These are phyloP conservation scores for Ophioninae sp. DNA, from an alignment of 2,888 invertebrate genomes.

Conservation along the genomic window DNA sequence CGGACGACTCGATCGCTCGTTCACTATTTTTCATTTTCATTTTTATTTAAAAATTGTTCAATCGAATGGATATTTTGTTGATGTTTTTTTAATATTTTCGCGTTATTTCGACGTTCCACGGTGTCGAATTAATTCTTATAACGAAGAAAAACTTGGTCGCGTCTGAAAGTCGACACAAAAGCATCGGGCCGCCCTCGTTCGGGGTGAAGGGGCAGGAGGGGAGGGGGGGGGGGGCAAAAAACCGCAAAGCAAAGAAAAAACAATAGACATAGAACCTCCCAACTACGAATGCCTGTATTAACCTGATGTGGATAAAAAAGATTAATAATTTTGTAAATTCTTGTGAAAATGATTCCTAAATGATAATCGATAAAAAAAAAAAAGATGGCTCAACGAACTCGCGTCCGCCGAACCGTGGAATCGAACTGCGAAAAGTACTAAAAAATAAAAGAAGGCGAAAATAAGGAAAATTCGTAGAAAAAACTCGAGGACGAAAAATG, in stretches of 20 bases:
- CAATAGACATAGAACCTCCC: constrained; percentile 51
- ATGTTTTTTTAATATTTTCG: no score
- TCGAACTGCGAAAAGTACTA: no score
- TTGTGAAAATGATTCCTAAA: not conserved
- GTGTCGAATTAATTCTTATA: no score
- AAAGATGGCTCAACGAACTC: not conserved
- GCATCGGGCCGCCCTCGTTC: constrained; percentile 37
- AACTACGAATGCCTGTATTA: no score
- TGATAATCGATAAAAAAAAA: not conserved
- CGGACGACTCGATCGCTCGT: no score
- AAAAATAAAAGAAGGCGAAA: not conserved
- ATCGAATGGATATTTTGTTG: no score
- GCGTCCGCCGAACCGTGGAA: no score
- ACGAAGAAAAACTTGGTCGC: not conserved
- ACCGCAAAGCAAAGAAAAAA: constrained; percentile 51
- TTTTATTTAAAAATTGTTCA: no score
- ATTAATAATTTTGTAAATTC: not conserved
- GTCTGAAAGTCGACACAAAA: constrained; percentile 41
- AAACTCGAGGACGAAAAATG: not conserved
- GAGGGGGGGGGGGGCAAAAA: constrained; percentile 55
- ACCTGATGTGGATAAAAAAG: not conserved
- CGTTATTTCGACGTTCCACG: no score
- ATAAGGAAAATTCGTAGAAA: not conserved
- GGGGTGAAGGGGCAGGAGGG: no score
- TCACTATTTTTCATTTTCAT: no score